Evolutionary conservation across 2,113 vertebrate genomes (phyloP).

Genomic region (Emydocephalus ijimae): DNA sequence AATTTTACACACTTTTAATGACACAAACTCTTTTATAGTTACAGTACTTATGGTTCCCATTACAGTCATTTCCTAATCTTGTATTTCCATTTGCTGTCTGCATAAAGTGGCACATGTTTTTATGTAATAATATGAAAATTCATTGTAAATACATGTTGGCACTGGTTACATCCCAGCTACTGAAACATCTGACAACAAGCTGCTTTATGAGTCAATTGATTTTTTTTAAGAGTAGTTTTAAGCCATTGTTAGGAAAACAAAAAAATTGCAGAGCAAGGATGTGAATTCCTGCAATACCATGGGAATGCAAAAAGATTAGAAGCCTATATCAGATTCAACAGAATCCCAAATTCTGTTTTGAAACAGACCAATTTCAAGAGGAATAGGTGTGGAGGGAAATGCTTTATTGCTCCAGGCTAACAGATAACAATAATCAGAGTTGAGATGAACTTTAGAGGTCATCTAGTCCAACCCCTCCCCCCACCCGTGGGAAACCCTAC

Average conservation of each 20-base stretch:
- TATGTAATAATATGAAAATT: conserved; percentile 40
- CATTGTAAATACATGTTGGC: conserved; percentile 42
- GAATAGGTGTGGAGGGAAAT: background rate
- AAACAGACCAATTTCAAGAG: background rate
- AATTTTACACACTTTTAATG: conserved; percentile 61
- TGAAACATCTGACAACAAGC: conserved; percentile 58
- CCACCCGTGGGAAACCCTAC: too few species aligned
- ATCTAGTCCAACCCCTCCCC: too few species aligned
- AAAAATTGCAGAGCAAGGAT: background rate
- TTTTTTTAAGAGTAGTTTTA: background rate
- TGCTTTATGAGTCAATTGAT: background rate
- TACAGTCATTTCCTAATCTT: conserved; percentile 50
- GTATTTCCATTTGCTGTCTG: conserved; percentile 55
- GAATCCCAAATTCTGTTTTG: background rate
- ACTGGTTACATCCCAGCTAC: conserved; percentile 50
- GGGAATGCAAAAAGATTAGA: background rate
- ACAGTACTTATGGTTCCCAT: conserved; percentile 41
- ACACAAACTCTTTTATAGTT: conserved; percentile 58
- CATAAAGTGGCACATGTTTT: conserved; percentile 47
- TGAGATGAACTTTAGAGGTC: too few species aligned
- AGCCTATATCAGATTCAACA: background rate
- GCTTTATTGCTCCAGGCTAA: background rate
- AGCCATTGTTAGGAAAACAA: background rate
- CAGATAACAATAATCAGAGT: too few species aligned
- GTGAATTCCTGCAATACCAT: background rate